Evolutionary conservation across 2,113 vertebrate species (phyloP).

Genomic region (Octodon degus): DNA sequence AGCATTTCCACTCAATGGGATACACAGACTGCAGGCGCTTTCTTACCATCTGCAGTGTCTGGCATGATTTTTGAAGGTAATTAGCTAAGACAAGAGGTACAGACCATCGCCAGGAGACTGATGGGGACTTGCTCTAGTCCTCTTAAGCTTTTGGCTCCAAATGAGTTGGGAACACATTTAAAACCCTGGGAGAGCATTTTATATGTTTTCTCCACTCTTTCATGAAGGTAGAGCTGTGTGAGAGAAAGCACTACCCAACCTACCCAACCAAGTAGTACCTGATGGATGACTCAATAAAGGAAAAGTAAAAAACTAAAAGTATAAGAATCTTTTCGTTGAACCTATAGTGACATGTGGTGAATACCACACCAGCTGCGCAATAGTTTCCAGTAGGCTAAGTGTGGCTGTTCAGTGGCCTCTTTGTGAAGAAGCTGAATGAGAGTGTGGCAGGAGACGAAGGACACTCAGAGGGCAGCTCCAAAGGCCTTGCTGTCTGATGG

Average conservation of each 20-base stretch:
- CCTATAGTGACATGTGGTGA: neutral
- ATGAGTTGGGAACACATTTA: neutral
- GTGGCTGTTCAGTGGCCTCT: neutral
- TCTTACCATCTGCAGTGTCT: slow-evolving; percentile 12
- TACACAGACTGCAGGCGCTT: neutral
- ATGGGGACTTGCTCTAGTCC: neutral
- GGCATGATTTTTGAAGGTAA: slow-evolving; percentile 32
- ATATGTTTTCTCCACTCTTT: neutral
- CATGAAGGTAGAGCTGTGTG: neutral
- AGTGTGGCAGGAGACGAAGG: neutral
- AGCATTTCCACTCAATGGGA: neutral
- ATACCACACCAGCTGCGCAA: neutral
- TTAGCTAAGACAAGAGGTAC: slow-evolving; percentile 20
- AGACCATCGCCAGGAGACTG: neutral
- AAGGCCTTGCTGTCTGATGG: neutral
- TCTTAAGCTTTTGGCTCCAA: neutral
- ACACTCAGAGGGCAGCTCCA: accelerated
- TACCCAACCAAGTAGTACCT: neutral
- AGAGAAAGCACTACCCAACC: neutral
- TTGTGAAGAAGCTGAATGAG: neutral
- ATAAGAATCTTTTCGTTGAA: neutral
- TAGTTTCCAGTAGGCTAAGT: neutral
- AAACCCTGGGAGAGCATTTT: neutral
- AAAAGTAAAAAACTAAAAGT: slow-evolving; percentile 16
- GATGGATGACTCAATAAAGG: neutral